Base-by-base conservation (phyloP, 2,888 invertebrate species). In the Metacarcinus magister region DNA sequence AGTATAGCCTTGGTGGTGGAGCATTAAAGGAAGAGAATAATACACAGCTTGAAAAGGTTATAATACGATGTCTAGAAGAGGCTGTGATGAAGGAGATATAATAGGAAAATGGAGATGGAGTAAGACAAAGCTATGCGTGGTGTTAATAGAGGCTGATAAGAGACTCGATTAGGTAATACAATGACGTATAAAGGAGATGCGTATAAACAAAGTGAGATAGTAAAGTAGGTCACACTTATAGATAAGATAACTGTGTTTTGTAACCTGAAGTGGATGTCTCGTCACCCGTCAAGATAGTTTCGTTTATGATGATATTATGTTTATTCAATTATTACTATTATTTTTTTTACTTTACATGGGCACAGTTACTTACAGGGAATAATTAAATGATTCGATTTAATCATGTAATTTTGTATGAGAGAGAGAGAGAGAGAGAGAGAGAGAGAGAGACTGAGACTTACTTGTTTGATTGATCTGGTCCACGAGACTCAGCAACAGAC, bases 391-490 rank as follows among this genome's bases (percentile, higher is more conserved):
- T 19, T 44, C n/a, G 28, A 8, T n/a, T 46, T 8, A 46, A 0
- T 32, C 32, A 13, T 90, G 43, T 90, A 90, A 0, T 43, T 90
- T 7, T 90, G n/a, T n/a, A n/a, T n/a, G 67, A 67, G 67, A 67
- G 67, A 67, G n/a, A 75, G 75, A 75, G 5, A 75, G 28, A 75
- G 28, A 75, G 75, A 92, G 75, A 75, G 28, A 75, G 75, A 75
- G 46, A 10, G 44, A 39, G 54, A 44, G 75, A 10, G 46, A 28
- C 10, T 44, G n/a, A 28, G 0, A 92, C 96, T 95, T 60, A 97
- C 97, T 60, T 39, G 97, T 95, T 23, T 90, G 23, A 87, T 97
- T 97, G 75, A 97, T 54, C 92, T 96, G 95, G 39, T 96, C 96
- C 43, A 97, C 96, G 46, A 97, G 95, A 2, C 94, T 48, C 32